Evolutionary conservation across 2,113 vertebrate species (phyloP).

Genomic region (Tichodroma muraria): DNA sequence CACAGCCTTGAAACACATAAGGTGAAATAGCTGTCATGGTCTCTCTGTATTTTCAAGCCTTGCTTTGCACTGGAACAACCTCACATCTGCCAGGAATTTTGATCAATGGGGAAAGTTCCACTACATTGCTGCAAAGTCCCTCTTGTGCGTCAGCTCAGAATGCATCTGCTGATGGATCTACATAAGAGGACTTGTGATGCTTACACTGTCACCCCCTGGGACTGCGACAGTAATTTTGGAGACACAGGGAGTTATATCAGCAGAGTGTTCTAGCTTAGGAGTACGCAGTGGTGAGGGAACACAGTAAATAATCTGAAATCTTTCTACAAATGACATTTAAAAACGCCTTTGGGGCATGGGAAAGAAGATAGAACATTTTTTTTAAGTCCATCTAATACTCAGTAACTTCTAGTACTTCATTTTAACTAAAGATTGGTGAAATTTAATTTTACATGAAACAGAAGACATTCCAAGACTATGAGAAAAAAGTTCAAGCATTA

Average conservation of each 20-base stretch:
- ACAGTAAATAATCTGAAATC: background rate
- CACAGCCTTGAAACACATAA: background rate
- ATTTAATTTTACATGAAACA: background rate
- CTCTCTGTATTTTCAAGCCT: background rate
- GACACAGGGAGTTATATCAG: background rate
- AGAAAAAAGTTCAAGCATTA: background rate
- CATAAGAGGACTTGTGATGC: background rate
- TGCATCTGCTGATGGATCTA: conserved; percentile 18
- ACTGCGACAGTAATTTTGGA: conserved; percentile 4
- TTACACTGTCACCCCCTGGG: background rate
- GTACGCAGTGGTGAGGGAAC: background rate
- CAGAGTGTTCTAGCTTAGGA: background rate
- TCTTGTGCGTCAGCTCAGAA: background rate
- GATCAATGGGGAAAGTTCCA: background rate
- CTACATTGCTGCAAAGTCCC: background rate
- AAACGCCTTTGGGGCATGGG: background rate
- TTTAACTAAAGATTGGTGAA: background rate
- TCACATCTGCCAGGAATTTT: background rate
- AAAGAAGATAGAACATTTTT: background rate
- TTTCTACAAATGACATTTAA: background rate
- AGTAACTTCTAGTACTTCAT: background rate
- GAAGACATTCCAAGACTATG: background rate
- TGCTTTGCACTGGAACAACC: background rate
- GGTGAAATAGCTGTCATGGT: background rate
- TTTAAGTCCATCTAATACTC: background rate